Evolutionary conservation across 35 echinoderm and acorn worm genomes (phyloP).

Genomic region (Heliocidaris erythrogramma): DNA sequence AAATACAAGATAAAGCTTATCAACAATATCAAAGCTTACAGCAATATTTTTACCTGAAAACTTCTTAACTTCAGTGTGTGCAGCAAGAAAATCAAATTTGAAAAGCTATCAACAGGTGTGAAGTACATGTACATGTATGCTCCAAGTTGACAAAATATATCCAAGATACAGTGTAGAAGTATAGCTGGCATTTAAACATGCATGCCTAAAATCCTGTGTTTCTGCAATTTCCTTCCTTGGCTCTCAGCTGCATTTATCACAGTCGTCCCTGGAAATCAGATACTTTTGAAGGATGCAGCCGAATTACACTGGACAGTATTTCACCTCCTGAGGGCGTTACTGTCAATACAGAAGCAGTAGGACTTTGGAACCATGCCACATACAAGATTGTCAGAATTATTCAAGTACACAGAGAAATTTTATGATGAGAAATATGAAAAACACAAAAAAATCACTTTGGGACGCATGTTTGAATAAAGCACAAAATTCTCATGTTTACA

Average conservation of each 20-base stretch:
- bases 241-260: not conserved
- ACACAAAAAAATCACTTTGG: not conserved
- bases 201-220: not conserved
- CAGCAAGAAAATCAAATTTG: not conserved
- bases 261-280: not conserved
- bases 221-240: not conserved
- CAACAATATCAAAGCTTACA: not conserved
- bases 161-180: not conserved
- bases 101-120: not conserved
- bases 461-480: not conserved
- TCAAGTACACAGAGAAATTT: not conserved
- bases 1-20: not conserved
- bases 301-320: not conserved
- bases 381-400: not conserved
- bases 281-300: conserved; percentile 1
- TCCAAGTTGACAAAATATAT: not conserved
- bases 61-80: not conserved
- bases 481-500: not conserved
- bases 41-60: not conserved
- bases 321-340: not conserved
- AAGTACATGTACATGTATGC: not conserved
- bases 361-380: conserved; percentile 8
- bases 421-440: not conserved
- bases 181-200: not conserved
- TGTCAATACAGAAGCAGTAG: not conserved